phyloP scores from a whole-genome alignment of 2,797 vertebrate species.

The Zalophus californianus region DNA sequence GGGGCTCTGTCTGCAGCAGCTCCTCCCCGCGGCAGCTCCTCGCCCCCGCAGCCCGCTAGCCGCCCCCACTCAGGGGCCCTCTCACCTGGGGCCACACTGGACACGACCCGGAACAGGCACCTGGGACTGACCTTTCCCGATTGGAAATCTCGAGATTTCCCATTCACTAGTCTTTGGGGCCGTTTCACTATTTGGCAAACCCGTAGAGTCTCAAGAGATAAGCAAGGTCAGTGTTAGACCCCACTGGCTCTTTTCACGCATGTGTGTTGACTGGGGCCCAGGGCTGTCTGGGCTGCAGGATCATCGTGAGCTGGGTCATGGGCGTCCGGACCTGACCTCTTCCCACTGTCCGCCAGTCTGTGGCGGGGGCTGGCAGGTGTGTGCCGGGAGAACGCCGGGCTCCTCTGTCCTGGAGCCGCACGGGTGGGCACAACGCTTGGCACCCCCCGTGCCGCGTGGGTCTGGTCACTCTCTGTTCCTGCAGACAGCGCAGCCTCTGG shows the following conservation, averaged over 20 bases:
- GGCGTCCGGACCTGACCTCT: fast-evolving
- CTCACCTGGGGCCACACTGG: background rate
- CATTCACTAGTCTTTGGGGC: background rate
- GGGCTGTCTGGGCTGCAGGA: background rate
- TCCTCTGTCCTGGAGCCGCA: fast-evolving
- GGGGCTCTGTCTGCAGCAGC: background rate
- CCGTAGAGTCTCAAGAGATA: background rate
- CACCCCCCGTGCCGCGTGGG: fast-evolving
- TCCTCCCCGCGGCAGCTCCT: background rate
- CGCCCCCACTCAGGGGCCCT: background rate
- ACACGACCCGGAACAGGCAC: too few species aligned
- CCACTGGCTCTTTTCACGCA: fast-evolving
- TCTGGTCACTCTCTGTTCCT: fast-evolving
- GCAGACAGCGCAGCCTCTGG: background rate
- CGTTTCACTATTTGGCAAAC: background rate
- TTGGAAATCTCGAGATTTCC: background rate
- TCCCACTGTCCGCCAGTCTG: fast-evolving
- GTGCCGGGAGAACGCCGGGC: fast-evolving
- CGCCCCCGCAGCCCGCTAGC: background rate
- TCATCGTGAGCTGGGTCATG: fast-evolving
- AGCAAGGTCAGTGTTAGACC: fast-evolving
- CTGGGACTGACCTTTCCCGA: too few species aligned
- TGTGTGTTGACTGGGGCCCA: fast-evolving
- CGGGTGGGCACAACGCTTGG: fast-evolving
- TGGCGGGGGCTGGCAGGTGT: fast-evolving